These are phyloP conservation scores for Odontothrips loti DNA, from an alignment of 2,888 invertebrate genomes.

Conservation along the genomic window DNA sequence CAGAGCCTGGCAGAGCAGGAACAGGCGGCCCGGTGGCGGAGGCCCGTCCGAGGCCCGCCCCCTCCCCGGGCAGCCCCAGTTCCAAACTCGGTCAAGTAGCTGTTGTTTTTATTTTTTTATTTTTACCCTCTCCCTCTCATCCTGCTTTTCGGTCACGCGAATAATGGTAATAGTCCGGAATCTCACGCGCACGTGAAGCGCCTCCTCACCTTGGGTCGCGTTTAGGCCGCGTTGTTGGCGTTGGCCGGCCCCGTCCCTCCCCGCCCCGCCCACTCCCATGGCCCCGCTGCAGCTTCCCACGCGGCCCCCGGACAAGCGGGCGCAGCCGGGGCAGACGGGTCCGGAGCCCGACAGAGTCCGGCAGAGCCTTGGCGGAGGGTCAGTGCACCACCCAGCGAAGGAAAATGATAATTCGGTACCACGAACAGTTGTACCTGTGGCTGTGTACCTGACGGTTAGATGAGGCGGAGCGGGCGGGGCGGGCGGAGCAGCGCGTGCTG, in stretches of 20 bases:
- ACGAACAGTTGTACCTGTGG: too few species aligned
- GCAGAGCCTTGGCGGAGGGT: too few species aligned
- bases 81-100: slow-evolving; percentile 26
- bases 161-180: background rate
- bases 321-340: too few species aligned
- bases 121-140: too few species aligned
- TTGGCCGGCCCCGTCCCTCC: background rate
- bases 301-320: background rate
- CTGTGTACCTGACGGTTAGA: too few species aligned
- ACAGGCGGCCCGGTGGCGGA: background rate
- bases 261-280: background rate
- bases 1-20: too few species aligned
- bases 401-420: too few species aligned
- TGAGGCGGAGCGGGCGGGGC: too few species aligned
- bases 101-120: background rate
- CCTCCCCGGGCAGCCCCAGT: background rate
- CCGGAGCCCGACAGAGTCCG: too few species aligned
- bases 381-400: too few species aligned
- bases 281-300: background rate
- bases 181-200: background rate
- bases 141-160: slow-evolving; percentile 18
- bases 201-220: background rate
- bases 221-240: background rate
- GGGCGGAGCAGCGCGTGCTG: too few species aligned
- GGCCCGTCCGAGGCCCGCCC: background rate